Evolutionary conservation across 2,888 invertebrate genomes (phyloP).

Genomic region (Epinotia ramella): DNA sequence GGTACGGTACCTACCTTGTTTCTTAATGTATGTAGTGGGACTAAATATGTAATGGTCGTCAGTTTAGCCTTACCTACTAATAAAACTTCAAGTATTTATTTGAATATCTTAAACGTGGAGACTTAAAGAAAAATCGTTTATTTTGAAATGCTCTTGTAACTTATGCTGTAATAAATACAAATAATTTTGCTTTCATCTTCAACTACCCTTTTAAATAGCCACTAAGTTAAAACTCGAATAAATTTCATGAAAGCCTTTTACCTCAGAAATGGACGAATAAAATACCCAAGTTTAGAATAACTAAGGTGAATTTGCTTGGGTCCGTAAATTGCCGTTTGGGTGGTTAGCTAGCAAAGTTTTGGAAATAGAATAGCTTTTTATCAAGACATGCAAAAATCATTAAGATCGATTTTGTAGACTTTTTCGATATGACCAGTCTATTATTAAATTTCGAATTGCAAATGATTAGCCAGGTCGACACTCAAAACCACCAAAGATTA

Average conservation of each 20-base stretch:
- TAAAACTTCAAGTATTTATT: too few species aligned
- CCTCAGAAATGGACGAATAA: conserved; percentile 4
- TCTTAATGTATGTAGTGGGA: too few species aligned
- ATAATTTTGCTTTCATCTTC: conserved; percentile 11
- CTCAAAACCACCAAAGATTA: neutral
- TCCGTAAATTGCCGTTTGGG: conserved; percentile 15
- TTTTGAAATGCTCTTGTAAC: neutral
- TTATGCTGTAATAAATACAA: neutral
- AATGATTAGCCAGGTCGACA: neutral
- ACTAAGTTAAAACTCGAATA: conserved; percentile 15
- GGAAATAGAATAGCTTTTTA: conserved; percentile 21
- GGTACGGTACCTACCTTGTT: too few species aligned
- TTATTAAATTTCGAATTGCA: neutral
- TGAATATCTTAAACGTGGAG: too few species aligned
- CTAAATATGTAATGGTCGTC: too few species aligned
- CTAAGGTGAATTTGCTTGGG: conserved; percentile 13
- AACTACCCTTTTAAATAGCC: conserved; percentile 15
- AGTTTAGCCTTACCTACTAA: too few species aligned
- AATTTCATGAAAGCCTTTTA: conserved; percentile 20
- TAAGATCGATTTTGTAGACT: neutral
- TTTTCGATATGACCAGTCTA: neutral
- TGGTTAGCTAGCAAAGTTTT: conserved; percentile 24
- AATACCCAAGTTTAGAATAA: conserved; percentile 25
- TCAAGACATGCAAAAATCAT: conserved; percentile 3
- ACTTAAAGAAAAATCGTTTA: too few species aligned